Conservation (phyloP, 2,113 vertebrate species). For the Formicarius rufipectus region DNA sequence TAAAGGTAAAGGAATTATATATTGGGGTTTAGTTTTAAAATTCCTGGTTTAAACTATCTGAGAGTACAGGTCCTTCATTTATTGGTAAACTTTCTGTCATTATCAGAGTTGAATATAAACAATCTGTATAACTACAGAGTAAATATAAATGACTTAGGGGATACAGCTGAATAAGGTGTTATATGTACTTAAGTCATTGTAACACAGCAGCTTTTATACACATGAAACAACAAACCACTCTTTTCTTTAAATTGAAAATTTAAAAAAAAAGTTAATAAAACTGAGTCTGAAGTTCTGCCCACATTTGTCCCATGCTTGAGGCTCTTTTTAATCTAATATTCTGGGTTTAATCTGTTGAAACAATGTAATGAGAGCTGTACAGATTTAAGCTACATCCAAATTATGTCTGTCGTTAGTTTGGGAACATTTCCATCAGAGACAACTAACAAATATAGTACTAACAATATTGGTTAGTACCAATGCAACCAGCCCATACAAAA, state of each 20-base stretch:
- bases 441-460: neutral
- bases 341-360: neutral
- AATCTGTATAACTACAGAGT: neutral
- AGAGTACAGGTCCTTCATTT: neutral
- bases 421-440: neutral
- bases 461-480: neutral
- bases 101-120: neutral
- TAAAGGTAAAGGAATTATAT: conserved; percentile 17
- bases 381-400: neutral
- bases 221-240: neutral
- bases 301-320: neutral
- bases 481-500: neutral
- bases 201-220: neutral
- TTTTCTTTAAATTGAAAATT: neutral
- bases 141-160: neutral
- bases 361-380: neutral
- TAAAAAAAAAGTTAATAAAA: neutral
- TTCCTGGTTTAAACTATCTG: neutral
- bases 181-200: neutral
- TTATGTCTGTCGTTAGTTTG: neutral
- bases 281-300: neutral
- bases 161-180: neutral
- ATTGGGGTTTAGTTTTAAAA: neutral
- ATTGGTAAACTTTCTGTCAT: neutral
- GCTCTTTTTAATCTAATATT: neutral